Evolutionary conservation across 2,888 invertebrate genomes (phyloP), one percentile per base, ranked within the genome.

Genomic region (Aspidiotus destructor): DNA sequence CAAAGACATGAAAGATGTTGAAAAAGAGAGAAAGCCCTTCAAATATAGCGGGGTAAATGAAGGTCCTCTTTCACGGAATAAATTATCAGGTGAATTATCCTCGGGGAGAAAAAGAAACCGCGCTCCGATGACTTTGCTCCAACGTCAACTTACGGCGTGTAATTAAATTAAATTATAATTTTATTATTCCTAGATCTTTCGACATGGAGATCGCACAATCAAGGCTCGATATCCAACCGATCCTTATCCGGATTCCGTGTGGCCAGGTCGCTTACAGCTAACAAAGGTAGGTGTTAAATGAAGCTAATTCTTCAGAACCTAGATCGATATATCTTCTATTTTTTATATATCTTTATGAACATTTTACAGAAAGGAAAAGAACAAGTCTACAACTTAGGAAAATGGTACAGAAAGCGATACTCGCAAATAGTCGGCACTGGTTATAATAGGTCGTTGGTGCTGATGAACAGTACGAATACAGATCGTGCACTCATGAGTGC

Each of bases 161-260:
- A 28, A 28, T 28, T 28, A 28, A 28, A 28, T 28, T 28, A 28
- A 28, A 28, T 28, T 28, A 28, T 28, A 5, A 28, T 28, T 28
- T 28, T 28, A 28, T 5, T 28, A 28, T 5, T 1, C 5, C 28
- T 78, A 78, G 87, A 75, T 92, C 55, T 95, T 80, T 77, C 82
- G 95, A 69, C 95, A 96, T 80, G 96, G 96, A 10, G 94, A 93
- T 76, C 82, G 96, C 72, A 54, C 70, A 13, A 91, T 90, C 60
- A 92, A 88, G 1, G 78, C 82, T 13, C 82, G 86, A 0, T 95
- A 90, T 76, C 88, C 90, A 0, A 88, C 80, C n/a, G 94, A 95
- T 78, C 90, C 90, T 0, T 88, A 88, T 78, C 78, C 82, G 72
- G 84, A 85, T 5, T 48, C 10, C 6, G 95, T 94, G 94, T 89